Conservation (phyloP, 2,113 vertebrate species). For the Symphodus melops region DNA sequence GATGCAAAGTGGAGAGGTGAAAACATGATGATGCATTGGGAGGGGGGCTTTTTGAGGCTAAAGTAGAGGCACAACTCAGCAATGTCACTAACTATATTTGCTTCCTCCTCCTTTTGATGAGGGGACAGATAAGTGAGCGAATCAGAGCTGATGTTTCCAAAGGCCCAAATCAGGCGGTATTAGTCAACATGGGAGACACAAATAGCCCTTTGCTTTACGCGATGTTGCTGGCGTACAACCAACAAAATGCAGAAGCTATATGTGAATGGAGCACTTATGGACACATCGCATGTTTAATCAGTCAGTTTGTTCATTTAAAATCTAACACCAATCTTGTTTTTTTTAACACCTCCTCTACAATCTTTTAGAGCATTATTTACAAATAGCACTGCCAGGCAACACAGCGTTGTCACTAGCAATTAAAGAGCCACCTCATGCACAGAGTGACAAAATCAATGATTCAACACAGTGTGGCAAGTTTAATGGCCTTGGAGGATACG, state of each 20-base stretch:
- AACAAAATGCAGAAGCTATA: neutral
- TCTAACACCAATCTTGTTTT: neutral
- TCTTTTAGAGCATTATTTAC: slow-evolving; percentile 33
- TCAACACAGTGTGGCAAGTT: slow-evolving; percentile 63
- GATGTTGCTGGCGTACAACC: neutral
- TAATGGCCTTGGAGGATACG: slow-evolving; percentile 62
- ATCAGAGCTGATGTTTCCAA: slow-evolving; percentile 56
- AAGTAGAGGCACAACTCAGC: slow-evolving; percentile 66
- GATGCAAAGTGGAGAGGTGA: slow-evolving; percentile 73
- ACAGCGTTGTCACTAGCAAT: slow-evolving; percentile 68
- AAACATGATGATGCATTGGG: slow-evolving; percentile 65
- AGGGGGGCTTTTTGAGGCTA: slow-evolving; percentile 55
- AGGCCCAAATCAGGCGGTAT: slow-evolving; percentile 44
- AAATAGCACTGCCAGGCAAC: slow-evolving; percentile 44
- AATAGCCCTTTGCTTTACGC: slow-evolving; percentile 17
- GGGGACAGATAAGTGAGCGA: slow-evolving; percentile 63
- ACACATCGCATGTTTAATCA: slow-evolving; percentile 4
- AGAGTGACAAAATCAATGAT: slow-evolving; percentile 79
- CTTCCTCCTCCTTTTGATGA: slow-evolving; percentile 61
- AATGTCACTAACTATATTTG: slow-evolving; percentile 67
- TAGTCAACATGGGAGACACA: slow-evolving; percentile 38
- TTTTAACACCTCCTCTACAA: slow-evolving; percentile 12
- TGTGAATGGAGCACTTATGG: slow-evolving; percentile 1
- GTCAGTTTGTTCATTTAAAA: slow-evolving; percentile 17
- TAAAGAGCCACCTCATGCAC: slow-evolving; percentile 64